Evolutionary conservation across 2,888 invertebrate genomes (phyloP), one percentile per base, ranked within the genome.

Genomic region (Neoascia interrupta): DNA sequence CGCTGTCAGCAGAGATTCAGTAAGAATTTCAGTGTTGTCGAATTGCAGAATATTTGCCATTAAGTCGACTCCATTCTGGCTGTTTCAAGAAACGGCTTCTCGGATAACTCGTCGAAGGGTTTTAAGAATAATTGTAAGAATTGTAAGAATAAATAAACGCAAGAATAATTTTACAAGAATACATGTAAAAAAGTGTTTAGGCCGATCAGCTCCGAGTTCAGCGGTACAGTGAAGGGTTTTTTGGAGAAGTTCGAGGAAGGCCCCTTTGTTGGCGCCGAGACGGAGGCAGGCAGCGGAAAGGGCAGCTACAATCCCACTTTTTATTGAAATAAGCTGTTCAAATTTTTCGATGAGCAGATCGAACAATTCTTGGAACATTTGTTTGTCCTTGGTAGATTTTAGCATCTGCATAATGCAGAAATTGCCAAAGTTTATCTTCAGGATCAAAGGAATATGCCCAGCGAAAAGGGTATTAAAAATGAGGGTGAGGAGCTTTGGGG

Each of bases 341-440:
- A 94, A 90, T 82, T 91, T 87, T 0, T 89, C 89, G 0, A 90
- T 87, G 8, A 96, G 81, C 87, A 96, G 95, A 5, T 92, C 92
- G 84, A 94, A 95, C 83, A 96, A 92, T 5, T 91, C 89, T 87
- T 95, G 94, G 85, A 95, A 94, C 91, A 93, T 91, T 81, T 92
- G 91, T 10, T 85, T 85, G n/a, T 88, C 85, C 84, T 94, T 94
- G 0, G 92, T 90, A 84, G 92, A 90, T 81, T 92, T 92, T 0
- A 96, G 88, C 0, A 97, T 88, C 81, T 94, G 92, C 87, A 96
- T 96, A 0, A 97, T 93, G 0, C 95, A 91, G 87, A 94, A 97
- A 89, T 96, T 96, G 0, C 94, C 92, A 82, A 90, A 91, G 4
- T 91, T 91, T 85, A 92, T 91, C 0, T 90, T 85, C 0, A 93